A percentile compares a stretch with the other conserved stretches of the same genome.
Evolutionary conservation across 2,113 vertebrate genomes (phyloP).

Genomic region (Thamnophis sirtalis): DNA sequence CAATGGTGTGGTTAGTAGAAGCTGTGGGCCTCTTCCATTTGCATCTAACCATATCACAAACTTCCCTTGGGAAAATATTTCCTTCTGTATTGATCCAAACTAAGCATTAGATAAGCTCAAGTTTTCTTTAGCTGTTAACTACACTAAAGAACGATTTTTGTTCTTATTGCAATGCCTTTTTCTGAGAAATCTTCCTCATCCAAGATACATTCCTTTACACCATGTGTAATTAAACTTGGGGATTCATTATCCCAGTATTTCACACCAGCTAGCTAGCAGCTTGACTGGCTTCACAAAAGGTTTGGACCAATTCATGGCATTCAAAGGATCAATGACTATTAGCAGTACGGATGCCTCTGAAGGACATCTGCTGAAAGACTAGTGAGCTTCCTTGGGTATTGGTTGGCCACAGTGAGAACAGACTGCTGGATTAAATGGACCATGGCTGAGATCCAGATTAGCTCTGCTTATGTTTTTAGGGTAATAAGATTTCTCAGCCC

Average conservation of each 20-base stretch:
- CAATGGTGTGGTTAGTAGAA: neutral
- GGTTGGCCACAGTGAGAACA: neutral
- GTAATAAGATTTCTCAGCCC: neutral
- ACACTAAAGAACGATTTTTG: neutral
- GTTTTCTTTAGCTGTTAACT: neutral
- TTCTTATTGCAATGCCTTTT: neutral
- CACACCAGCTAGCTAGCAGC: neutral
- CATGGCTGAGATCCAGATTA: neutral
- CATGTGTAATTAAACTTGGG: neutral
- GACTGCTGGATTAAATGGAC: neutral
- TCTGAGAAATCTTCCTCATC: neutral
- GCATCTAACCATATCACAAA: neutral
- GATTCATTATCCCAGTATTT: neutral
- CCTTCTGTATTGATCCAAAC: neutral
- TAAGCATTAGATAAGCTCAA: neutral
- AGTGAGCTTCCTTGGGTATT: neutral
- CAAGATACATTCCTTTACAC: neutral
- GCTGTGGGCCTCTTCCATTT: neutral
- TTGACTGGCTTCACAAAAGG: neutral
- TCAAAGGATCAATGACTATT: neutral
- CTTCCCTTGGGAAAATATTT: neutral
- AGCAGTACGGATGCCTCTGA: neutral
- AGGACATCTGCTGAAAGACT: neutral
- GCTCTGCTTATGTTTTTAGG: neutral
- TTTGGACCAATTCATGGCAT: neutral